phyloP scores from a whole-genome alignment of 2,797 vertebrate genomes.

The Gymnodraco acuticeps region DNA sequence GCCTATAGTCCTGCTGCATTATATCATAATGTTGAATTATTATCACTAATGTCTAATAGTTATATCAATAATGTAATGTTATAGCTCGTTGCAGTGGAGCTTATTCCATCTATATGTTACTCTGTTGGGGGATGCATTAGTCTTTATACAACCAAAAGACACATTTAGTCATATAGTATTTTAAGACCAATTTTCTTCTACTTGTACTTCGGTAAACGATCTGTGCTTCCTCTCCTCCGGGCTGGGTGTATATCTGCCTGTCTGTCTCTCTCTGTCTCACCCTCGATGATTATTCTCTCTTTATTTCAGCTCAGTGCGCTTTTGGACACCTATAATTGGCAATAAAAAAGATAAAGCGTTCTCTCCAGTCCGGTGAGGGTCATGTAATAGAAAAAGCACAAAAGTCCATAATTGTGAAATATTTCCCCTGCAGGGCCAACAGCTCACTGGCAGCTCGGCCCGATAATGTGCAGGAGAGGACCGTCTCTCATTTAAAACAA shows the following conservation, averaged over 20 bases:
- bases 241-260: slow-evolving; percentile 34
- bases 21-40: too few species aligned
- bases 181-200: too few species aligned
- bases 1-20: too few species aligned
- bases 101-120: too few species aligned
- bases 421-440: slow-evolving; percentile 71
- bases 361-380: slow-evolving; percentile 72
- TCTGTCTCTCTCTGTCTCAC: slow-evolving; percentile 50
- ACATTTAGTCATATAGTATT: too few species aligned
- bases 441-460: slow-evolving; percentile 63
- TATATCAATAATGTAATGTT: too few species aligned
- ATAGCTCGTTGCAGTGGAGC: too few species aligned
- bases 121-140: too few species aligned
- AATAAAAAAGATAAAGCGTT: slow-evolving; percentile 78
- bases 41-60: too few species aligned
- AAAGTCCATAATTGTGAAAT: slow-evolving; percentile 83
- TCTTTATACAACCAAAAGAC: too few species aligned
- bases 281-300: slow-evolving; percentile 67
- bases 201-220: neutral
- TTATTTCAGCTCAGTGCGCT: slow-evolving; percentile 70
- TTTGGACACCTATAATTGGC: slow-evolving; percentile 78
- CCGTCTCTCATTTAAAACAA: slow-evolving; percentile 74
- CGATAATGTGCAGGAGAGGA: slow-evolving; percentile 74
- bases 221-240: slow-evolving; percentile 28
- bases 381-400: slow-evolving; percentile 75